Conservation (phyloP, 2,113 vertebrate genomes). For the Acinonyx jubatus region DNA sequence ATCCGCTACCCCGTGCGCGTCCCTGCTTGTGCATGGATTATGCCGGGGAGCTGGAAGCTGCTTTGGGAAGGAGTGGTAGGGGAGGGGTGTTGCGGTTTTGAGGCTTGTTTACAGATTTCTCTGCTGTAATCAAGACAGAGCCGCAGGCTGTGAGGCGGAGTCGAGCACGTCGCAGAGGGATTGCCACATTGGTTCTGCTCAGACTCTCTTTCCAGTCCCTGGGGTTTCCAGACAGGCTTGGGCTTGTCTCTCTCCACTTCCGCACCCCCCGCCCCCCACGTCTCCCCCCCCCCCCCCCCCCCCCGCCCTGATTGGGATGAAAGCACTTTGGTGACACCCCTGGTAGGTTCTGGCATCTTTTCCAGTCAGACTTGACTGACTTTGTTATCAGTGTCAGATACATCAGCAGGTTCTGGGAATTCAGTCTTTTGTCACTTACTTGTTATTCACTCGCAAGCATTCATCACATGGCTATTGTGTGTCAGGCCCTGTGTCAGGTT, state of each 20-base stretch:
- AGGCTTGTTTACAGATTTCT: neutral
- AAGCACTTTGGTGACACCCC: neutral
- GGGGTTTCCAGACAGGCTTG: neutral
- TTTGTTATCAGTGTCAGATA: neutral
- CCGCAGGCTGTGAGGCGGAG: neutral
- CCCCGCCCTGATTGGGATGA: neutral
- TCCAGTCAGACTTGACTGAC: neutral
- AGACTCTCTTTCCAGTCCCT: neutral
- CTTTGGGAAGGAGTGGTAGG: neutral
- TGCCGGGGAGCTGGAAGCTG: neutral
- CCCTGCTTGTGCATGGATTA: neutral
- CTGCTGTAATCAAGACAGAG: neutral
- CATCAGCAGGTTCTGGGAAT: neutral
- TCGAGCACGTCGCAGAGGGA: fast-evolving
- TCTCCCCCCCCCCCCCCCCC: neutral
- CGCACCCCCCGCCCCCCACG: too few species aligned
- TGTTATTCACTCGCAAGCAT: neutral
- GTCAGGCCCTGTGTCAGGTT: neutral
- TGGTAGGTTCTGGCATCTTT: neutral
- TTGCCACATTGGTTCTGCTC: neutral
- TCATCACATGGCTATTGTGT: neutral
- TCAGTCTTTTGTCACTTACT: neutral
- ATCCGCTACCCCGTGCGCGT: neutral
- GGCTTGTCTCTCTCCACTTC: neutral
- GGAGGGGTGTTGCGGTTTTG: neutral